Evolutionary conservation across 2,888 invertebrate genomes (phyloP), one percentile per base, ranked within the genome.

Genomic region (Quadroppia sp.): DNA sequence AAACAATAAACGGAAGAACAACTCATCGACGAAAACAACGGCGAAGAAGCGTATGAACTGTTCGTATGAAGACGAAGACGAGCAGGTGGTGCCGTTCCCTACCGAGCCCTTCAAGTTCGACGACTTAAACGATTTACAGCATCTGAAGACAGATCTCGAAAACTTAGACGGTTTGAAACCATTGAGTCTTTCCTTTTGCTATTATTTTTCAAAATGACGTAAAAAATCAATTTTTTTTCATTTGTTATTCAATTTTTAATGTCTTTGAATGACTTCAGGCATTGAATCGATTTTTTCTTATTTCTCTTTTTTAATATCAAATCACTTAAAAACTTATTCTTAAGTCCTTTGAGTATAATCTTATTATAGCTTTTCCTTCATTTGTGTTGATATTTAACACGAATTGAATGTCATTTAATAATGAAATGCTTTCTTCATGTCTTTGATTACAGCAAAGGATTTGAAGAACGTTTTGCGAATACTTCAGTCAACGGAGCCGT

Each of bases 101-200:
- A 40, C 42, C 3, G n/a, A n/a, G n/a, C 3, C 30, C 42, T 74
- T 74, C 59, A 20, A 74, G 17, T 53, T 23, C 20, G 70, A 74
- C 48, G 70, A 45, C 28, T 50, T 74, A 28, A 71, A 74, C 2
- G 71, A 74, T 30, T 56, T 74, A 13, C 23, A 74, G 56, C 48
- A 59, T 30, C n/a, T 74, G 42, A 74, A 74, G 42, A 70, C 69
- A 42, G 74, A 74, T 74, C 74, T 74, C 70, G 74, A 74, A 71
- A 74, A 74, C 25, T 53, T 74, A 32, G 70, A 61, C 23, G 74
- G 73, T 73, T 40, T 45, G 73, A 11, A 3, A n/a, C 11, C 11
- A 53, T 40, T 40, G 32, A 32, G 15, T 50, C 1, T 9, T 53
- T 28, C 9, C 23, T 11, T 13, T 28, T 25, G 23, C 23, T 13